Evolutionary conservation across 1,140 invertebrate genomes (phyloP).

Genomic region (Heliconius melpomene): DNA sequence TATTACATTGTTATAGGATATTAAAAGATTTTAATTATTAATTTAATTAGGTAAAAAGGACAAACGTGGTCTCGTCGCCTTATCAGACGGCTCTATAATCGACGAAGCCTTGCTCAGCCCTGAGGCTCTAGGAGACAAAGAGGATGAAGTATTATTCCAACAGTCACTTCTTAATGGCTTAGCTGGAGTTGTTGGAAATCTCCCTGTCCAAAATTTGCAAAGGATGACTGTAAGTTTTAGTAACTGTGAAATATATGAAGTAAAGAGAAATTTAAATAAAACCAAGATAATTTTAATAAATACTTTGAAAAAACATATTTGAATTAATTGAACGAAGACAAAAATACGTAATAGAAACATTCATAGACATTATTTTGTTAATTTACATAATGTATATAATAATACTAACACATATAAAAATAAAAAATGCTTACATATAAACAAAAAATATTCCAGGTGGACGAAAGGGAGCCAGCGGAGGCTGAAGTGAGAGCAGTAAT

Average conservation of each 20-base stretch:
- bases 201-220: constrained; percentile 80
- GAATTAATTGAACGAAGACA: too few species aligned
- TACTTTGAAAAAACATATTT: too few species aligned
- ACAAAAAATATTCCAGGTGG: constrained; percentile 65
- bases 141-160: constrained; percentile 70
- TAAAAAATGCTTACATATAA: neutral
- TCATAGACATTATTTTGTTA: too few species aligned
- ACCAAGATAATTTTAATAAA: too few species aligned
- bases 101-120: constrained; percentile 82
- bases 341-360: too few species aligned
- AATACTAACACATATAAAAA: neutral
- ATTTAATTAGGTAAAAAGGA: constrained; percentile 78
- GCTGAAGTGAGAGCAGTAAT: constrained; percentile 90
- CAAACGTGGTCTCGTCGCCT: constrained; percentile 84
- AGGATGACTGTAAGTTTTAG: constrained; percentile 70
- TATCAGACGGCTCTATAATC: constrained; percentile 84
- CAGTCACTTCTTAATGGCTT: constrained; percentile 83
- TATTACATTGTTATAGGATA: too few species aligned
- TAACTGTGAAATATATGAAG: neutral
- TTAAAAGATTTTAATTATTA: neutral
- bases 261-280: too few species aligned
- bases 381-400: too few species aligned
- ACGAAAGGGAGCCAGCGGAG: constrained; percentile 90
- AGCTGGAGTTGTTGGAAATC: constrained; percentile 84
- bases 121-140: constrained; percentile 49